A percentile compares a stretch with the other conserved stretches of the same genome.
Evolutionary conservation across 2,113 vertebrate species (phyloP).

Genomic region (Isichthys henryi): DNA sequence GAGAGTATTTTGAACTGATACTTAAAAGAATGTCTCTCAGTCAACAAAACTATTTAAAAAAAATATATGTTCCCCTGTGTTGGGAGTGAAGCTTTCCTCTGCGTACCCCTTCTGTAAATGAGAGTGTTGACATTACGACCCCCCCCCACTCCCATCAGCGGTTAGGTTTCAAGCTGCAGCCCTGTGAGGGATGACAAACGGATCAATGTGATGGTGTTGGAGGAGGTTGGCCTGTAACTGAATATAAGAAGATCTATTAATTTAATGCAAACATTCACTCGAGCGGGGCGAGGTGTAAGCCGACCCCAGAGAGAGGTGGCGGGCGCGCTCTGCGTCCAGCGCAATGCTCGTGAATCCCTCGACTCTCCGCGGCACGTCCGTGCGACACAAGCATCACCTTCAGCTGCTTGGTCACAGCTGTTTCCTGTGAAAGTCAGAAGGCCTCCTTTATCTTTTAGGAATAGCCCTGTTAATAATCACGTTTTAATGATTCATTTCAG

Average conservation of each 20-base stretch:
- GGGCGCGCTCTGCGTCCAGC: background rate
- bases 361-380: background rate
- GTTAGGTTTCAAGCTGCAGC: constrained; percentile 15
- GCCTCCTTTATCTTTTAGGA: background rate
- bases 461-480: background rate
- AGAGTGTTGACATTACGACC: constrained; percentile 23
- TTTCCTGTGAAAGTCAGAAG: background rate
- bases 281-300: background rate
- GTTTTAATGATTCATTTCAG: background rate
- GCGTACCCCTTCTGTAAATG: background rate
- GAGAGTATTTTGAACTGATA: background rate
- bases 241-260: constrained; percentile 23
- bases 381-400: background rate
- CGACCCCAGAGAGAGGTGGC: background rate
- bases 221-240: background rate
- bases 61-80: background rate
- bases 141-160: constrained; percentile 19
- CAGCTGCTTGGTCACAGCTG: background rate
- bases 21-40: background rate
- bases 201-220: constrained; percentile 8
- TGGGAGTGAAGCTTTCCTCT: background rate
- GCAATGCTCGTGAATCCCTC: too few species aligned
- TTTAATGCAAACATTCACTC: constrained; percentile 3
- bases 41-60: background rate
- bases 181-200: background rate